Base-by-base conservation (phyloP, 2,888 invertebrate genomes). In the Steinernema hermaphroditum region DNA sequence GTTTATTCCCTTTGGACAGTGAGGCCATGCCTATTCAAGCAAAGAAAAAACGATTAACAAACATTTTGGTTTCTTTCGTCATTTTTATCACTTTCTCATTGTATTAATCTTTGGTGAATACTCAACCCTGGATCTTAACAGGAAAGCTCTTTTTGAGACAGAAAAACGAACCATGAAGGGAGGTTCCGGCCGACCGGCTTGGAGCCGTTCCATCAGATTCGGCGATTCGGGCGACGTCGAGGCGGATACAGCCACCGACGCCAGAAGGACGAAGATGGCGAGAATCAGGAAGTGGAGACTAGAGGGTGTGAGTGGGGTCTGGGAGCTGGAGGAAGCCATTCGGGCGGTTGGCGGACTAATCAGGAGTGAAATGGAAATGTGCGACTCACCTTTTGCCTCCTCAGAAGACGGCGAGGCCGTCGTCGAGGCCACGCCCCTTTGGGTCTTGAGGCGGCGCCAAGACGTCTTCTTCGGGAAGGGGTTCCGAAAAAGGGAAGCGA, bases 331-430 rank as follows among this genome's bases (percentile, higher is more conserved):
- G 27, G 62, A 34, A 62, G 62, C 62, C 62, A 62, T 62, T 2
- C 9, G 32, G 62, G 16, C 62, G 32, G 62, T 62, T 62, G 1
- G 62, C 29, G 2, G 62, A 54, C 32, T 62, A 32, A 62, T 62
- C 62, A 29, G 29, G 27, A 29, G 62, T 62, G 62, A n/a, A 32
- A 29, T 62, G 32, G 16, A n/a, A 29, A 32, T 32, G 62, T 27
- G 54, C 27, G 4, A 29, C 62, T 62, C 62, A 62, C 62, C 62
- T 62, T n/a, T 62, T 62, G 62, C 62, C 29, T 62, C n/a, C 62
- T 29, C 8, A 16, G 46, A 46, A 46, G 46, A 46, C 46, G 14
- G 8, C 43, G 43, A 14, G 54, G 54, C 54, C 14, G 54, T 4
- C 1, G 54, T 6, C 22, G 62, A 32, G 32, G 62, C 62, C 32